These are phyloP conservation scores for Dyspetes luteomarginatus DNA, from an alignment of 2,888 invertebrate genomes.

Conservation along the genomic window DNA sequence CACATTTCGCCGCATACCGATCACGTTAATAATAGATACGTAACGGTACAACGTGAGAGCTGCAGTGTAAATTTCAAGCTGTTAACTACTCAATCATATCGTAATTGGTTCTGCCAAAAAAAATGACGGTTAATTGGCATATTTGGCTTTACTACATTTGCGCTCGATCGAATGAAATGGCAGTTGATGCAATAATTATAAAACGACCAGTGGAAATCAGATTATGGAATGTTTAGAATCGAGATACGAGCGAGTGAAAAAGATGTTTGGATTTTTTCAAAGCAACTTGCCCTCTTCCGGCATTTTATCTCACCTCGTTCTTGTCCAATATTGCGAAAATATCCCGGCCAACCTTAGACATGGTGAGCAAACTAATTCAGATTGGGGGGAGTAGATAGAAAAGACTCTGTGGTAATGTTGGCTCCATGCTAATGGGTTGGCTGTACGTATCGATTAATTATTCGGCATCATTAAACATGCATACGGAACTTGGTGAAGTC, in stretches of 20 bases:
- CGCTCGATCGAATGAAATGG: not conserved
- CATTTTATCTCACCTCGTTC: too few relatives aligned
- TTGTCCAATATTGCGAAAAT: too few relatives aligned
- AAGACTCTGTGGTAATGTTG: conserved; percentile 51
- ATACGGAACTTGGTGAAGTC: conserved; percentile 63
- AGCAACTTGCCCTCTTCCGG: too few relatives aligned
- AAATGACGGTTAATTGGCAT: conserved; percentile 10
- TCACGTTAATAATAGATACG: not conserved
- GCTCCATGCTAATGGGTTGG: conserved; percentile 61
- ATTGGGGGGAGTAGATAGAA: too few relatives aligned
- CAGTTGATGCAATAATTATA: too few relatives aligned
- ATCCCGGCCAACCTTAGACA: too few relatives aligned
- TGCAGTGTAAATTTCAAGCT: not conserved
- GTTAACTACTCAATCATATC: conserved; percentile 12
- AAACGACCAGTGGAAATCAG: too few relatives aligned
- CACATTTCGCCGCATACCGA: too few relatives aligned
- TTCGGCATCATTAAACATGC: conserved; percentile 66
- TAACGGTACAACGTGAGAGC: not conserved
- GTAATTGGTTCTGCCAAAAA: conserved; percentile 14
- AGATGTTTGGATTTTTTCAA: too few relatives aligned
- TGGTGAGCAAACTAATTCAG: too few relatives aligned
- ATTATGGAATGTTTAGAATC: too few relatives aligned
- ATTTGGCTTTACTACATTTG: conserved; percentile 9
- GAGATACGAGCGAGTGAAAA: too few relatives aligned
- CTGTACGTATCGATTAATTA: conserved; percentile 65